Base-by-base conservation (phyloP, 2,797 vertebrate species). In the Oryzias dopingdopingensis region DNA sequence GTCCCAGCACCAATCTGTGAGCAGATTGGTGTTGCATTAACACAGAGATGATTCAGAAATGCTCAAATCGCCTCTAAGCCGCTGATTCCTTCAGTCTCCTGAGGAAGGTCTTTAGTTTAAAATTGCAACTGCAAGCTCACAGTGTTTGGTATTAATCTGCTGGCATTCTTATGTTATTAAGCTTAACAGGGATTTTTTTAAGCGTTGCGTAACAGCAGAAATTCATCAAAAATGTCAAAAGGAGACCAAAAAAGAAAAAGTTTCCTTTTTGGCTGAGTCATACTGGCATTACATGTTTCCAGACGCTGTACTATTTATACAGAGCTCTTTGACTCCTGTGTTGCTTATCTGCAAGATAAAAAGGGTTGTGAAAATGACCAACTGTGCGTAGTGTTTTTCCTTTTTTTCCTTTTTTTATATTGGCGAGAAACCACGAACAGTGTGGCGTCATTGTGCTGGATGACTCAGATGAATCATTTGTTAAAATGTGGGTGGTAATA, bases 41-140 rank as follows among this genome's bases (percentile, higher is more conserved):
- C 77, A 78, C 72, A 66, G 48, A 65, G 70, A 63, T 80, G 80
- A 78, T 85, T 82, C 68, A 73, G 65, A 67, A 79, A 84, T 47
- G 53, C 69, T 86, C 65, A 81, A 85, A 86, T 89, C 85, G 74
- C 62, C 42, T 13, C 75, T 89, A 87, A 90, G 84, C 85, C 57
- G 76, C 69, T 89, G 82, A 89, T 83, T 88, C 83, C 59, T 81
- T 77, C 74, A 84, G 83, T 88, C 82, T 77, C 77, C 72, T 0
- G 73, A 86, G 80, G 76, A 83, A 67, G 69, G 72, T 58, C 73
- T 83, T 81, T 68, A 63, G 79, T 72, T 74, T 76, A 65, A 85
- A 87, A 85, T 85, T 73, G 72, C 83, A 86, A 80, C 81, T 79
- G 79, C 70, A 62, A 74, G 63, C 76, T 61, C 80, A 56, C 67